Evolutionary conservation across 2,113 vertebrate species (phyloP), one percentile per base, ranked within the genome.

Genomic region (Hippopotamus amphibius): DNA sequence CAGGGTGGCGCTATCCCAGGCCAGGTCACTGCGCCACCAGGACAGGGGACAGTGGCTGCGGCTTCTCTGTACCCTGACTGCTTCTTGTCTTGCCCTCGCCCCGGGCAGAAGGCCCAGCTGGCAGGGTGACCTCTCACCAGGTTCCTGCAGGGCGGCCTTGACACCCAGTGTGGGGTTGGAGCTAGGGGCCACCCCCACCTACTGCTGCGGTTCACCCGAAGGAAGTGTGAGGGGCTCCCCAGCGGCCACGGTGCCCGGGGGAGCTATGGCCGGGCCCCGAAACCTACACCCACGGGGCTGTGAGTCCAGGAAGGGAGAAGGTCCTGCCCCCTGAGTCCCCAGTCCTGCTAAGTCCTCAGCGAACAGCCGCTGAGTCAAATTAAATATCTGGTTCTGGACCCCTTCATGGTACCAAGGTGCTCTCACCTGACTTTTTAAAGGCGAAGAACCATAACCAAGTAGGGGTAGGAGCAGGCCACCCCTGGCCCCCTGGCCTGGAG

Each of bases 401-500:
- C 69, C 41, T 30, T 57, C 37, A 0, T n/a, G 41, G 17, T 2
- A 16, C 68, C 66, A 3, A 6, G 13, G 43, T 12, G 68, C 28
- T 63, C 53, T 57, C 16, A 2, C 55, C 28, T 6, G 21, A 33
- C 53, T 57, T 48, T 14, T n/a, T 21, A 11, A 65, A 21, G 22
- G 61, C 41, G 33, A 77, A 77, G 37, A 74, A 4, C 30, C 24
- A 4, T 14, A 15, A 17, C 5, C 33, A 8, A 6, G 26, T 1
- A 5, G 26, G 26, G 24, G 46, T 3, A 1, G 37, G 59, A 16
- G 43, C 5, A 66, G 74, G 74, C 41, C 22, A 4, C 24, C 16
- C 5, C 3, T 0, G 24, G 1, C 7, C 22, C 46, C 8, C 1
- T 1, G 61, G 53, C 46, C 53, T 15, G 46, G 13, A 0, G 22